Base-by-base conservation (phyloP, 2,113 vertebrate genomes). In the Thermophis baileyi region DNA sequence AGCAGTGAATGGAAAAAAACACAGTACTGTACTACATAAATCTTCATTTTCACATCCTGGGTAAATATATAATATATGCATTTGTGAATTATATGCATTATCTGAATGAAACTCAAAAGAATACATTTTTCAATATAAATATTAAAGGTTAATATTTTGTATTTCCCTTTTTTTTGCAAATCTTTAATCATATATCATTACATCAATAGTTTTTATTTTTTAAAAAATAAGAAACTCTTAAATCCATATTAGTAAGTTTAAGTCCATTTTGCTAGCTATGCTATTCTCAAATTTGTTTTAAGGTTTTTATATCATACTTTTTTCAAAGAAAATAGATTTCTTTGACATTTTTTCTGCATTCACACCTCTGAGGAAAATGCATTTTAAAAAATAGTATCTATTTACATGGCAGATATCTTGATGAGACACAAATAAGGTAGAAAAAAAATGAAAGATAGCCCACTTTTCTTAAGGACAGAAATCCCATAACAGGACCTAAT, bases 321-420 rank as follows among this genome's bases (percentile, higher is more conserved):
- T 81, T 97, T 94, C 94, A 93, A 97, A 98, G 97, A 98, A 97
- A 96, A 96, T 97, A 97, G 87, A 96, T 95, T 95, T 94, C 93
- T 93, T 96, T 97, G 96, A 96, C 94, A 89, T 96, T 97, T 97
- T 95, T 97, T 97, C 93, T 95, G 94, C 96, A 95, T 97, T 97
- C 95, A 96, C 95, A 97, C 93, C 93, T 96, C 93, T 93, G 96
- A 96, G 94, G 94, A 96, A 95, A 95, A 94, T 97, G 96, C 96
- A 97, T 40, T 91, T 54, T 97, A 97, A 97, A 97, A 98, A 98
- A 97, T 95, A 97, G 94, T 97, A 96, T 97, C 97, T 98, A 98
- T 99, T 98, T 98, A 98, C 98, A 99, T 49, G 92, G 94, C 97
- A 95, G 44, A 94, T 96, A 97, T 92, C 97, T 96, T 93, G 69